Evolutionary conservation across 2,888 invertebrate species (phyloP).

Genomic region (Dynastes hyllus): DNA sequence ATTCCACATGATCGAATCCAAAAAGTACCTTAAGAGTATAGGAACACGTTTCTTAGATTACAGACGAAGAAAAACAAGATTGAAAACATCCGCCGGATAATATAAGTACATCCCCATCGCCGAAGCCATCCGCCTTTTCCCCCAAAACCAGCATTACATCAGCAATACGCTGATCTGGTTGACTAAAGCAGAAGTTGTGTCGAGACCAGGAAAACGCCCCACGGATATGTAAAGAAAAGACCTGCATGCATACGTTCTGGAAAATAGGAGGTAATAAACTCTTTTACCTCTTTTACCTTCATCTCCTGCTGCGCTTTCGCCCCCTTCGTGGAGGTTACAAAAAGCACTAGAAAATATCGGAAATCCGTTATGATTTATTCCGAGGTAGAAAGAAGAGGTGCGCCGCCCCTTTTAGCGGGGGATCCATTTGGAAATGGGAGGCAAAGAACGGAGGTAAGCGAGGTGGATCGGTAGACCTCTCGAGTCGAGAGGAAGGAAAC

Average conservation of each 20-base stretch:
- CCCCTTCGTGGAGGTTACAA: conserved; percentile 1
- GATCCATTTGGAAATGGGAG: background rate
- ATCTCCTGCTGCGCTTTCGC: too few relatives aligned
- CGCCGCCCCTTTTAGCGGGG: background rate
- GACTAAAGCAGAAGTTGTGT: conserved; percentile 50
- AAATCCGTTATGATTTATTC: conserved; percentile 46
- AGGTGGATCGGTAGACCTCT: conserved; percentile 3
- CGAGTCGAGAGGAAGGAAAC: conserved; percentile 25
- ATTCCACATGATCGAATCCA: too few relatives aligned
- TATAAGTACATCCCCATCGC: conserved; percentile 9
- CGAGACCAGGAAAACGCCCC: conserved; percentile 47
- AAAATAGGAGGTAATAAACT: background rate
- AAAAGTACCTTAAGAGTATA: too few relatives aligned
- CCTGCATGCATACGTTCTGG: conserved; percentile 17
- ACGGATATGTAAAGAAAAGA: conserved; percentile 27
- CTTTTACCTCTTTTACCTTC: background rate
- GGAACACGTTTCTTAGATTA: background rate
- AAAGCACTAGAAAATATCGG: conserved; percentile 21
- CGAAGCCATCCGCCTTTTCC: background rate
- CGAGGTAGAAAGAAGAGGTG: background rate
- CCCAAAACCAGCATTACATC: background rate
- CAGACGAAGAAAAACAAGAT: background rate
- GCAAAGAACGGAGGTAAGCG: background rate
- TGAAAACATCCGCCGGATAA: conserved; percentile 1
- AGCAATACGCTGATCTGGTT: conserved; percentile 12